Percentiles rank a stretch among this genome's conserved stretches.
Evolutionary conservation across 1,140 invertebrate genomes (phyloP).

Genomic region (Papilio xuthus): DNA sequence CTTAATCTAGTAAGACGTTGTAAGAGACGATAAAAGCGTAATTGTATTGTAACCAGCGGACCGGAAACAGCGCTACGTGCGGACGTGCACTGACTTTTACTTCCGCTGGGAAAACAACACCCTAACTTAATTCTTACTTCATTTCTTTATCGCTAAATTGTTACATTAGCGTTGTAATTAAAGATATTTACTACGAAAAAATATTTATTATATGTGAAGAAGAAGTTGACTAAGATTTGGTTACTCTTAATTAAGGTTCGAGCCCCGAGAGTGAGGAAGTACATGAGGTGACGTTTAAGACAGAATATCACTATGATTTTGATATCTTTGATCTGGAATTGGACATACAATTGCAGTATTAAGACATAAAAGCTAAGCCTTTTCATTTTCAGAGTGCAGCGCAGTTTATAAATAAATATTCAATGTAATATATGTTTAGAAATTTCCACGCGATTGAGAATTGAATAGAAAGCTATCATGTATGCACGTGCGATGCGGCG

Average conservation of each 20-base stretch:
- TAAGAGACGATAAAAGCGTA: background rate
- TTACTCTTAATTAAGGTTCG: too few species aligned
- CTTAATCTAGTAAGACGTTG: background rate
- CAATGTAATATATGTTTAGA: background rate
- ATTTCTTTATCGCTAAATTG: background rate
- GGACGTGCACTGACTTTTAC: slow-evolving; percentile 6
- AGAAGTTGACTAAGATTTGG: too few species aligned
- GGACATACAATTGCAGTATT: too few species aligned
- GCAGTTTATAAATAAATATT: background rate
- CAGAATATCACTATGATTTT: too few species aligned
- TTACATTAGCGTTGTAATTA: background rate
- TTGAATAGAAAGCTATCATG: background rate
- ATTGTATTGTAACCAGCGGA: slow-evolving; percentile 7
- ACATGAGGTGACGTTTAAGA: too few species aligned
- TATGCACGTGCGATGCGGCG: background rate
- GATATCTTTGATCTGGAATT: too few species aligned
- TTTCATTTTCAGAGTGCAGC: background rate
- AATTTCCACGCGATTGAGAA: slow-evolving; percentile 4
- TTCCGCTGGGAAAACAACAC: background rate
- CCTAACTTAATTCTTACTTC: background rate
- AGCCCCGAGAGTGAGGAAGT: too few species aligned
- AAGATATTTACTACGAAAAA: too few species aligned
- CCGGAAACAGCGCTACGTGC: slow-evolving; percentile 17
- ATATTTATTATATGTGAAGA: too few species aligned
- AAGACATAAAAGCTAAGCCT: background rate